phyloP scores from a whole-genome alignment of 2,113 vertebrate species.

The Xenopus borealis region DNA sequence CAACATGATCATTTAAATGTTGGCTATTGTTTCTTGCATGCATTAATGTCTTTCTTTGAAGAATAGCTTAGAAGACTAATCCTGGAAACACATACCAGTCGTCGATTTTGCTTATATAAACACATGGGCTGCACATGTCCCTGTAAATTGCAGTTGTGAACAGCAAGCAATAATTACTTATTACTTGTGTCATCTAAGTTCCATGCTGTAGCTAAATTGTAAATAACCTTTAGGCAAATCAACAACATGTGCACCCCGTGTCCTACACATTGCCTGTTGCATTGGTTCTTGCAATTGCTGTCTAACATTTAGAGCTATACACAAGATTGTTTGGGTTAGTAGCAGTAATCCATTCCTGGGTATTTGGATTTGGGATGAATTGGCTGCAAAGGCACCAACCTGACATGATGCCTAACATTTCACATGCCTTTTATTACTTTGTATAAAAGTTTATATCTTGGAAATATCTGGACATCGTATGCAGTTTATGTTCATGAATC shows the following conservation, averaged over 20 bases:
- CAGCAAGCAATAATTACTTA: constrained; percentile 2
- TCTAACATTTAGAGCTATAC: background rate
- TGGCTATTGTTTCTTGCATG: background rate
- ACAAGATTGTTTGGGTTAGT: no score
- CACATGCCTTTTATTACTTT: background rate
- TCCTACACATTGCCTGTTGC: background rate
- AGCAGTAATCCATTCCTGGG: no score
- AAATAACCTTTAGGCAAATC: constrained; percentile 6
- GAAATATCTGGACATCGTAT: no score
- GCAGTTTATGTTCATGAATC: no score
- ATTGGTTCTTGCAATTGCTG: no score
- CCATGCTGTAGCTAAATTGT: constrained; percentile 5
- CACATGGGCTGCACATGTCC: constrained; percentile 43
- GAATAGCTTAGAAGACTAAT: constrained; percentile 1
- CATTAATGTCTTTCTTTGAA: constrained; percentile 22
- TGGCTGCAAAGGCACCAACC: no score
- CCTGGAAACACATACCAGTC: constrained; percentile 18
- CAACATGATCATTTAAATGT: constrained; percentile 49
- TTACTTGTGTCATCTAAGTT: background rate
- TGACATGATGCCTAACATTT: background rate
- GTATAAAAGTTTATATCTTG: no score
- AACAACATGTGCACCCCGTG: background rate
- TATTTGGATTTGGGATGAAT: no score
- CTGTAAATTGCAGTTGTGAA: background rate
- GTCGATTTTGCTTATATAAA: constrained; percentile 36